Evolutionary conservation across 2,797 vertebrate genomes (phyloP).

Genomic region (Dermochelys coriacea): DNA sequence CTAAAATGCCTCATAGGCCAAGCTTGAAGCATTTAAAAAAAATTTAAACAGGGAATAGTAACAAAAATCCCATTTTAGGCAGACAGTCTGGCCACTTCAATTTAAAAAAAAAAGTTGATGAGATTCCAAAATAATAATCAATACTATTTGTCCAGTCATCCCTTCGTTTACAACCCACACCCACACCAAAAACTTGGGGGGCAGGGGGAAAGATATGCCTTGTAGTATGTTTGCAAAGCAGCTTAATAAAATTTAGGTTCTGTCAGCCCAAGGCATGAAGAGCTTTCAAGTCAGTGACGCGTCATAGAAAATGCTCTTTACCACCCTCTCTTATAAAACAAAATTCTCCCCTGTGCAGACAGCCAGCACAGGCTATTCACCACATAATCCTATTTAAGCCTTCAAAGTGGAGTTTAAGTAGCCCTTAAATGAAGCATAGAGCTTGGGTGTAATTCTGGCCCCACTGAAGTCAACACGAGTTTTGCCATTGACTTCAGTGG

Average conservation of each 20-base stretch:
- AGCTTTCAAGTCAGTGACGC: background rate
- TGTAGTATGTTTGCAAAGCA: background rate
- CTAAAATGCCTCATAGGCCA: background rate
- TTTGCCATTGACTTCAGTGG: background rate
- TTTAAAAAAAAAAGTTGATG: background rate
- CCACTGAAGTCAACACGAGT: background rate
- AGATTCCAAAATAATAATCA: background rate
- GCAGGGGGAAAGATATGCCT: no score
- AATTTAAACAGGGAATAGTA: background rate
- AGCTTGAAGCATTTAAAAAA: background rate
- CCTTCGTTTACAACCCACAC: background rate
- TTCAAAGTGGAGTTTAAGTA: background rate
- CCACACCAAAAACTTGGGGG: background rate
- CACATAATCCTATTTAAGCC: background rate
- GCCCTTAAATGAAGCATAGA: accelerated
- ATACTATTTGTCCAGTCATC: background rate
- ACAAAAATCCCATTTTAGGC: background rate
- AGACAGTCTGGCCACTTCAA: background rate
- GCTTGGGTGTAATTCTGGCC: background rate
- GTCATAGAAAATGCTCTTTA: background rate
- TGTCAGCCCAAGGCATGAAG: background rate
- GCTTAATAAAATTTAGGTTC: background rate
- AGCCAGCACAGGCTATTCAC: background rate
- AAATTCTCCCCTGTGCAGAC: accelerated
- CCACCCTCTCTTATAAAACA: background rate